Evolutionary conservation across 2,797 vertebrate genomes (phyloP), one percentile per base, ranked within the genome.

Genomic region (Pseudotriccus pelzelni): DNA sequence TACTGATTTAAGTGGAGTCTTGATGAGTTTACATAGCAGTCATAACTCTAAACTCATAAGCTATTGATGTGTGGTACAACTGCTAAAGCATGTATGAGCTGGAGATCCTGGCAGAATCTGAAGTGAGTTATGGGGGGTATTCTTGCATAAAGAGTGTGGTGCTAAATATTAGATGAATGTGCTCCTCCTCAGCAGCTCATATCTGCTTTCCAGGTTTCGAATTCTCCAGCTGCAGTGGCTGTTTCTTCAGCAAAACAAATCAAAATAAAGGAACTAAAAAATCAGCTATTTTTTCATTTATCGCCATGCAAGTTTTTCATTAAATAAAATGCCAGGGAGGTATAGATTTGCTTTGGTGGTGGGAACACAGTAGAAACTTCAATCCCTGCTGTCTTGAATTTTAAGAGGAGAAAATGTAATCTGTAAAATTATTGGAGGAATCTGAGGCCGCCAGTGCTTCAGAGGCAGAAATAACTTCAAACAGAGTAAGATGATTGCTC

Each of bases 161-260:
- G 66, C 62, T 94, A 94, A 96, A 94, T 96, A 93, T 94, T 95
- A 89, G 52, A 94, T 96, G 87, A 21, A 70, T 63, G 12, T 93
- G 56, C 32, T 90, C 6, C 32, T 90, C 6, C 49, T 75, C 37
- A 74, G 76, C 17, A 72, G n/a, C 58, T 94, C 32, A 1, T 89
- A 34, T 28, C 17, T 63, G 47, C 67, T 93, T 93, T 83, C 67
- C 39, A 73, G 28, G 56, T 75, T 59, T 90, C 1, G 1, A 75
- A 72, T 87, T 93, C 49, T 95, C 25, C 36, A 60, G 44, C 22
- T 92, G 27, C 50, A 85, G 41, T 53, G 55, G 6, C 55, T 73
- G 25, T 68, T 84, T 46, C 27, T 58, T 90, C 67, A 88, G 55
- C 37, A 78, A 67, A 81, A 47, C 5, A 30, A 56, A 62, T 49